Evolutionary conservation across 1,140 invertebrate genomes (phyloP).

Genomic region (Ctenoplectra terminalis): DNA sequence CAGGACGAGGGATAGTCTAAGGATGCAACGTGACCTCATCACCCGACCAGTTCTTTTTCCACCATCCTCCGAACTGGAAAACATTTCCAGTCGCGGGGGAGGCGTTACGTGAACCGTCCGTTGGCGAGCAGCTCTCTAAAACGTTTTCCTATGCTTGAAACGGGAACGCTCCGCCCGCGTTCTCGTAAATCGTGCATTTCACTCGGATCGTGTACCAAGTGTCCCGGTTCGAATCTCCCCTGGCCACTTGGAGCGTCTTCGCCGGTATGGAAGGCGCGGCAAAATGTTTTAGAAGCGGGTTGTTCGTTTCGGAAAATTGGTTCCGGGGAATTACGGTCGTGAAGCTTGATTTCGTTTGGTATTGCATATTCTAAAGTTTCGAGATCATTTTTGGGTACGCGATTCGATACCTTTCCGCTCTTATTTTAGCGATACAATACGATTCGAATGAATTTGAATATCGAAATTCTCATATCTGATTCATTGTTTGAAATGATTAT

Average conservation of each 20-base stretch:
- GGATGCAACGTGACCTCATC: conserved; percentile 69
- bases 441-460: too few species aligned
- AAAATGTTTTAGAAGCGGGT: not conserved
- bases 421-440: too few species aligned
- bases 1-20: conserved; percentile 51
- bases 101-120: conserved; percentile 50
- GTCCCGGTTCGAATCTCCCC: not conserved
- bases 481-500: too few species aligned
- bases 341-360: not conserved
- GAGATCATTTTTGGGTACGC: too few species aligned
- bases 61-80: not conserved
- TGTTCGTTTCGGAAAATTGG: not conserved
- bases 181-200: conserved; percentile 34
- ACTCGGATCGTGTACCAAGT: conserved; percentile 13
- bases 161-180: not conserved
- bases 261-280: not conserved
- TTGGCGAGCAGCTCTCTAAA: not conserved
- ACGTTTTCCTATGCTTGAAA: conserved; percentile 3
- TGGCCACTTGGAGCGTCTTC: not conserved
- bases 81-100: conserved; percentile 41
- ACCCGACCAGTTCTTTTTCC: conserved; percentile 28
- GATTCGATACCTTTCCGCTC: too few species aligned
- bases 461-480: too few species aligned
- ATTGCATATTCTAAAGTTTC: too few species aligned
- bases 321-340: not conserved